phyloP scores from a whole-genome alignment of 30 jellyfish, hydroid and myxozoan species.

The Hydractinia symbiolongicarpus region DNA sequence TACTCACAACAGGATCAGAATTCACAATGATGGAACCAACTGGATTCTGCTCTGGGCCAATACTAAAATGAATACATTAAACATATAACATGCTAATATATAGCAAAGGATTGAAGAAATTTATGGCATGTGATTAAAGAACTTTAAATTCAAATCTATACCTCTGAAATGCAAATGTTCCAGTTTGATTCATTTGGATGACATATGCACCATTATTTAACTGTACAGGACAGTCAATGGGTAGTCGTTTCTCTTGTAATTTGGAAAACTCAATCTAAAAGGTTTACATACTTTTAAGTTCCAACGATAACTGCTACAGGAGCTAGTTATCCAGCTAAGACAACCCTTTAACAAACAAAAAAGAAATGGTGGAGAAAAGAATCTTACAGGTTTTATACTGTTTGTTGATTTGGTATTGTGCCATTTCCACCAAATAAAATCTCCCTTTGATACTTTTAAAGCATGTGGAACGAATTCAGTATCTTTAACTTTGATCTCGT shows the following conservation, averaged over 20 bases:
- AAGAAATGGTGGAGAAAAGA: not conserved
- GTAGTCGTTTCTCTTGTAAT: not conserved
- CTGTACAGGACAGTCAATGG: constrained; percentile 33
- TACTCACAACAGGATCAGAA: not conserved
- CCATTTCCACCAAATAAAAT: constrained; percentile 45
- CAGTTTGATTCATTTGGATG: constrained; percentile 25
- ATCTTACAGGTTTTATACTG: constrained; percentile 22
- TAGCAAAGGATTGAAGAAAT: not conserved
- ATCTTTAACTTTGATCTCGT: constrained; percentile 34
- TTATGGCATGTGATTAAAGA: not conserved
- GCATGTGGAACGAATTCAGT: constrained; percentile 30
- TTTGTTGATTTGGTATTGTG: not conserved
- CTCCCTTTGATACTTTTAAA: constrained; percentile 15
- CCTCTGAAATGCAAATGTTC: constrained; percentile 30
- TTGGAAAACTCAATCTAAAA: not conserved
- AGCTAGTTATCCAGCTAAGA: not conserved
- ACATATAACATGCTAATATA: not conserved
- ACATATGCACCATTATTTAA: constrained; percentile 27
- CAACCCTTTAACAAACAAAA: not conserved
- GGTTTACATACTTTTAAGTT: not conserved
- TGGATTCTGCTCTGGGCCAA: constrained; percentile 6
- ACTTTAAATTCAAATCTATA: not conserved
- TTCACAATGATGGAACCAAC: constrained; percentile 21
- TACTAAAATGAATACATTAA: not conserved
- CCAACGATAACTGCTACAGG: not conserved